These are phyloP conservation scores for Centrocercus urophasianus DNA, from an alignment of 2,113 vertebrate genomes.

Conservation along the genomic window DNA sequence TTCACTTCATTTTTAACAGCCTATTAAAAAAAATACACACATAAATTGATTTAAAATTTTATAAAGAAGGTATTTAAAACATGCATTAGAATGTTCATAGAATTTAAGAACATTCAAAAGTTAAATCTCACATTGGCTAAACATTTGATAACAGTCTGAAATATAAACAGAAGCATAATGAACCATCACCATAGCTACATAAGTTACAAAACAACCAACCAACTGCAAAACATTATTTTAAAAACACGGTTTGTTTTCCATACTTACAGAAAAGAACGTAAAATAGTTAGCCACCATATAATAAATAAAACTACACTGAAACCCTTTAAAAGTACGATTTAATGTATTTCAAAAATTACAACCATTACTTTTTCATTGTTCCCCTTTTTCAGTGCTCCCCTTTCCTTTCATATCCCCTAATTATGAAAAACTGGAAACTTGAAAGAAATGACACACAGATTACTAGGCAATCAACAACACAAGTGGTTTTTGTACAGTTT, in stretches of 20 bases:
- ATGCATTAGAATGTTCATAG: not conserved
- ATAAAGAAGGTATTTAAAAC: not conserved
- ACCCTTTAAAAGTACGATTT: not conserved
- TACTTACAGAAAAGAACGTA: not conserved
- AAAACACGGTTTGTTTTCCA: not conserved
- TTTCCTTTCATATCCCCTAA: not conserved
- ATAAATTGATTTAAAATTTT: not conserved
- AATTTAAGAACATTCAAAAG: not conserved
- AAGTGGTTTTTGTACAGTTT: not conserved
- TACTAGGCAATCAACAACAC: not conserved
- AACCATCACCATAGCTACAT: not conserved
- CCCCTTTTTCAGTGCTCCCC: not conserved
- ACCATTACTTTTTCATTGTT: not conserved
- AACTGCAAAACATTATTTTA: not conserved
- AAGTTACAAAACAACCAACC: not conserved
- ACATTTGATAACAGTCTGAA: not conserved
- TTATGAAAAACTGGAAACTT: not conserved
- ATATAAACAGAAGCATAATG: not conserved
- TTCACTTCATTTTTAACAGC: constrained; percentile 99
- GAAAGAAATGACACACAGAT: not conserved
- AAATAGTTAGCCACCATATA: not conserved
- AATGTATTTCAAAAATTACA: not conserved
- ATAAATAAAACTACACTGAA: not conserved
- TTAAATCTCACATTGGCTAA: not conserved
- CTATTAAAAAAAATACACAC: constrained; percentile 75